Conservation (phyloP, 2,888 invertebrate genomes). For the Mechanitis messenoides region DNA sequence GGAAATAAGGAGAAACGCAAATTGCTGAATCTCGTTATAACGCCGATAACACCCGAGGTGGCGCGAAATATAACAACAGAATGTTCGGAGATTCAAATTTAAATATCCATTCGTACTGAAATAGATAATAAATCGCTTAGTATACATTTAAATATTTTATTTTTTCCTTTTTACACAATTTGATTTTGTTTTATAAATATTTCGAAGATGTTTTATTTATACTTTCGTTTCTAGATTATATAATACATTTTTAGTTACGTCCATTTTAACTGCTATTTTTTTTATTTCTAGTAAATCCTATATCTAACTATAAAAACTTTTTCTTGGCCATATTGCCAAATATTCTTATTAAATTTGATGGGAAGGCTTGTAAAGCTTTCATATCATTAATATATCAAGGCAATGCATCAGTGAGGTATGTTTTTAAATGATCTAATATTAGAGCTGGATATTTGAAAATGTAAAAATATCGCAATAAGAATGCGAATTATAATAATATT, state of each 20-base stretch:
- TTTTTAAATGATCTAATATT: constrained; percentile 28
- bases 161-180: too few species aligned
- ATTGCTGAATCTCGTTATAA: constrained; percentile 62
- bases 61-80: constrained; percentile 59
- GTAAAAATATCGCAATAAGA: neutral
- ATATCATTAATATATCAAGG: constrained; percentile 48
- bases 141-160: too few species aligned
- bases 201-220: too few species aligned
- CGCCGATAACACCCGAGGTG: constrained; percentile 44
- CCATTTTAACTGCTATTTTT: too few species aligned
- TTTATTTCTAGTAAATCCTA: too few species aligned
- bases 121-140: neutral
- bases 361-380: constrained; percentile 37
- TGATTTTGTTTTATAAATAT: too few species aligned
- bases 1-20: constrained; percentile 45
- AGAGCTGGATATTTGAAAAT: neutral
- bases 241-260: too few species aligned
- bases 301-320: neutral
- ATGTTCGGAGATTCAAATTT: constrained; percentile 46
- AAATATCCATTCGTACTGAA: neutral
- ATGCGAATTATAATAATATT: too few species aligned
- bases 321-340: constrained; percentile 21
- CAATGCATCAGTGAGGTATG: constrained; percentile 32
- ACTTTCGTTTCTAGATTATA: too few species aligned
- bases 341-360: constrained; percentile 23